A percentile compares a stretch with the other conserved stretches of the same genome.
Evolutionary conservation across 2,797 vertebrate genomes (phyloP).

Genomic region (Ctenopoma kingsleyae): DNA sequence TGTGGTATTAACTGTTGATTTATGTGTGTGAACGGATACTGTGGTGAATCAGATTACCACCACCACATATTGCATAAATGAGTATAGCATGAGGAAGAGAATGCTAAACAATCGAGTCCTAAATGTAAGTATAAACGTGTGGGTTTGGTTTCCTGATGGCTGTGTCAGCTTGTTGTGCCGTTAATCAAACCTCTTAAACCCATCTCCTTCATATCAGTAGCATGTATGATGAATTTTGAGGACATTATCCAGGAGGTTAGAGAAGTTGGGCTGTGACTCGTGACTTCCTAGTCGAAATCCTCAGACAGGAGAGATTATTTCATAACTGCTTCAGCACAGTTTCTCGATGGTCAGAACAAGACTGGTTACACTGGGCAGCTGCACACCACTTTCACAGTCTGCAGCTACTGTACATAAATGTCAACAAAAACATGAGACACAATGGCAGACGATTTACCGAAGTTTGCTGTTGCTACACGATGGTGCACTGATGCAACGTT

Average conservation of each 20-base stretch:
- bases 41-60: conserved; percentile 22
- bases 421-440: conserved; percentile 37
- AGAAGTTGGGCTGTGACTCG: background rate
- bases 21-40: conserved; percentile 56
- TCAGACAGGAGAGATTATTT: conserved; percentile 8
- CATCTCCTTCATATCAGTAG: conserved; percentile 8
- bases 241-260: background rate
- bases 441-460: conserved; percentile 29
- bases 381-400: background rate
- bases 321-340: background rate
- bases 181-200: conserved; percentile 11
- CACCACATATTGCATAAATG: conserved; percentile 25
- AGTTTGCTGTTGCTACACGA: conserved; percentile 57
- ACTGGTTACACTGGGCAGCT: background rate
- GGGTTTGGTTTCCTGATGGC: conserved; percentile 34
- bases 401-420: background rate
- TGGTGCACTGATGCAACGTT: conserved; percentile 49
- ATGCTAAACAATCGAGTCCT: background rate
- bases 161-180: background rate
- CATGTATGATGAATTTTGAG: background rate
- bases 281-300: background rate
- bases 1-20: conserved; percentile 8
- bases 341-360: background rate
- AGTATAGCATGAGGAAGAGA: conserved; percentile 16
- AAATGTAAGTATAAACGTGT: background rate